Evolutionary conservation across 2,113 vertebrate genomes (phyloP).

Genomic region (Phoxinus phoxinus): DNA sequence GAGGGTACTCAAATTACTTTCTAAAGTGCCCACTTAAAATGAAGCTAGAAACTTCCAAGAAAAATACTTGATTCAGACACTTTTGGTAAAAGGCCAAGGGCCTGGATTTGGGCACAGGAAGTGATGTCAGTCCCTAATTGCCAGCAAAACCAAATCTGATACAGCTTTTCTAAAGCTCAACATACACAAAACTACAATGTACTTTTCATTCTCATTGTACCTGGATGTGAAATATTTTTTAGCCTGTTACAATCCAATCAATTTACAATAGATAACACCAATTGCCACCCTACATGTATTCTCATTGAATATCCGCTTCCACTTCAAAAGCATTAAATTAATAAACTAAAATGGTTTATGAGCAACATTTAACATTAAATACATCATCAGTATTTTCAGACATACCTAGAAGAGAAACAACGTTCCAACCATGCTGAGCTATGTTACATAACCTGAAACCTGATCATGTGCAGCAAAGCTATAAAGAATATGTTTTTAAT

Average conservation of each 20-base stretch:
- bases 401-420: constrained; percentile 11
- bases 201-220: background rate
- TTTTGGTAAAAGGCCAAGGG: constrained; percentile 38
- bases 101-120: constrained; percentile 48
- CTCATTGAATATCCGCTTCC: background rate
- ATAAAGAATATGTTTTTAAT: constrained; percentile 33
- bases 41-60: constrained; percentile 29
- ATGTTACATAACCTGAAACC: background rate
- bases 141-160: constrained; percentile 57
- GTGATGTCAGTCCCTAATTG: constrained; percentile 51
- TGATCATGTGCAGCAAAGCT: background rate
- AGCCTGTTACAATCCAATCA: background rate
- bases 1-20: constrained; percentile 28
- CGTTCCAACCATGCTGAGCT: background rate
- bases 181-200: constrained; percentile 24
- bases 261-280: background rate
- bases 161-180: constrained; percentile 51
- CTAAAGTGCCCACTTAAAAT: constrained; percentile 19
- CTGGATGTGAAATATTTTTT: background rate
- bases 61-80: constrained; percentile 30
- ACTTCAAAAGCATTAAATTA: background rate
- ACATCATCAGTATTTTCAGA: background rate
- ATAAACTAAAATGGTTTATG: background rate
- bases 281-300: background rate
- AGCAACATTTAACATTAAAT: background rate